A percentile compares a stretch with the other conserved stretches of the same genome.
phyloP scores from a whole-genome alignment of 2,888 invertebrate genomes.

The Lucinisca nassula region DNA sequence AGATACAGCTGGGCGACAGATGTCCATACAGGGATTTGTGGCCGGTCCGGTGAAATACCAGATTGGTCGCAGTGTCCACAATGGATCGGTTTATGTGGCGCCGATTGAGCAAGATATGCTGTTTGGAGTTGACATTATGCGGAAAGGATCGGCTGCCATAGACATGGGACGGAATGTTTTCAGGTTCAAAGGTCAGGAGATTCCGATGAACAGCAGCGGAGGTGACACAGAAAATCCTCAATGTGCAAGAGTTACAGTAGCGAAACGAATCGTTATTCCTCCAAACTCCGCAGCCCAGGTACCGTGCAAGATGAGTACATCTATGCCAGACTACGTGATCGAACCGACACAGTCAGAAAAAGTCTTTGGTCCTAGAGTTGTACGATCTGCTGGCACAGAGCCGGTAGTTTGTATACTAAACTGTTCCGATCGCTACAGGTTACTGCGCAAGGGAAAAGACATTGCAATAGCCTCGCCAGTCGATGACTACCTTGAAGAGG shows the following conservation, averaged over 20 bases:
- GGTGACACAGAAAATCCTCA: not conserved
- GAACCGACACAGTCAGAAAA: not conserved
- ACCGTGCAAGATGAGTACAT: not conserved
- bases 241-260: not conserved
- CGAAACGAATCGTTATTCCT: not conserved
- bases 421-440: not conserved
- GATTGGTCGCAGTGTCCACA: not conserved
- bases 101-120: not conserved
- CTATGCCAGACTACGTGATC: not conserved
- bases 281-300: not conserved
- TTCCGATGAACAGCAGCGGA: not conserved
- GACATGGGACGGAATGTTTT: not conserved
- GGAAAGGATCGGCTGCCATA: not conserved
- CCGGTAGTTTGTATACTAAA: not conserved
- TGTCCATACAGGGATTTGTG: not conserved
- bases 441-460: not conserved
- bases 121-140: not conserved
- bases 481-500: not conserved
- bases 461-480: not conserved
- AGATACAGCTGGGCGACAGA: not conserved
- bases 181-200: not conserved
- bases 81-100: not conserved
- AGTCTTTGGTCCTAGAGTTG: not conserved
- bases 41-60: not conserved
- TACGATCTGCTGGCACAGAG: not conserved